Percentiles rank a stretch among this genome's conserved stretches.
phyloP scores from a whole-genome alignment of 2,888 invertebrate genomes.

The Pardosa pseudoannulata region DNA sequence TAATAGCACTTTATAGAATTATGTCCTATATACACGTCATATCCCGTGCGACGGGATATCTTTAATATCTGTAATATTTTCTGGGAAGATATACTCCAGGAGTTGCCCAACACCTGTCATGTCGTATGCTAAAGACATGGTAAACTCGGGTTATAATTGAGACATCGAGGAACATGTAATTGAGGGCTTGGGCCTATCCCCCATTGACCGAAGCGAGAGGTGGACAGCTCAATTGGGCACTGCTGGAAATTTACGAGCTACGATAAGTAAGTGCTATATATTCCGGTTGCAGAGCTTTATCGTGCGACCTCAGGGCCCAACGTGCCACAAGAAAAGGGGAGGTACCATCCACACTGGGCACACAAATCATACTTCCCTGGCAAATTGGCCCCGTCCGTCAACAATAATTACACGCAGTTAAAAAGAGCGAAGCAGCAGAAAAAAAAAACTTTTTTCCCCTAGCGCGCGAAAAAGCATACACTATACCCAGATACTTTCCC shows the following conservation, averaged over 20 bases:
- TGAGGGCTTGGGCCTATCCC: slow-evolving; percentile 63
- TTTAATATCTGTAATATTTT: slow-evolving; percentile 27
- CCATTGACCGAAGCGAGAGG: slow-evolving; percentile 47
- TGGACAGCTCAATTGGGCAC: slow-evolving; percentile 68
- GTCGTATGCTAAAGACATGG: slow-evolving; percentile 69
- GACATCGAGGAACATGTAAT: slow-evolving; percentile 67
- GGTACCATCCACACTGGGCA: slow-evolving; percentile 55
- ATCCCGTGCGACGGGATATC: slow-evolving; percentile 40
- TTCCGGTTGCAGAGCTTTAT: slow-evolving; percentile 66
- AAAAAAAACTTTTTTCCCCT: slow-evolving; percentile 29
- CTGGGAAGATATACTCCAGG: slow-evolving; percentile 24
- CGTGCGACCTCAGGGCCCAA: slow-evolving; percentile 63
- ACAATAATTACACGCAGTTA: slow-evolving; percentile 72
- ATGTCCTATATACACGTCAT: slow-evolving; percentile 69
- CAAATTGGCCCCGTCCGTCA: slow-evolving; percentile 71
- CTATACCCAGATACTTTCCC: not conserved
- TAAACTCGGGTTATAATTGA: slow-evolving; percentile 62
- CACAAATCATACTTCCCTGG: slow-evolving; percentile 69
- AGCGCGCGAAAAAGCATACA: not conserved
- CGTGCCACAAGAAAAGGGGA: slow-evolving; percentile 50
- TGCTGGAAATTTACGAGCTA: slow-evolving; percentile 68
- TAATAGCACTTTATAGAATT: slow-evolving; percentile 71
- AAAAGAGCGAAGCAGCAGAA: slow-evolving; percentile 40
- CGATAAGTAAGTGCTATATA: slow-evolving; percentile 71
- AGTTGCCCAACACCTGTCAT: slow-evolving; percentile 66